phyloP scores from a whole-genome alignment of 1,140 invertebrate genomes.

The Meloidogyne exigua region DNA sequence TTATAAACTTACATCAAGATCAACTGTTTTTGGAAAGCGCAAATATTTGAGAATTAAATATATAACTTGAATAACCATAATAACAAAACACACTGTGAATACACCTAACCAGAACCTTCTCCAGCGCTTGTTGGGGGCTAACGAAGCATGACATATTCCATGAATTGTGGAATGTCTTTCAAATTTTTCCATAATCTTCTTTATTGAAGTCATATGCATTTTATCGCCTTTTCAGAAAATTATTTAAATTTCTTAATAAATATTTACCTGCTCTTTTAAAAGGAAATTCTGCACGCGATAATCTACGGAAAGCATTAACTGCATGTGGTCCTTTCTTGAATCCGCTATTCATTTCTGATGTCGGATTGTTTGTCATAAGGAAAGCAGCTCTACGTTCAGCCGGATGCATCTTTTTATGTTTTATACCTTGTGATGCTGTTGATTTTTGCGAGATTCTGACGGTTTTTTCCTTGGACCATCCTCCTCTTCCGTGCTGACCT shows the following conservation, averaged over 20 bases:
- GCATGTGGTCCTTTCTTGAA: constrained; percentile 35
- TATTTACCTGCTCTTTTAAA: constrained; percentile 47
- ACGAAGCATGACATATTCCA: constrained; percentile 56
- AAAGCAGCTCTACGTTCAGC: constrained; percentile 30
- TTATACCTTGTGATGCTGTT: neutral
- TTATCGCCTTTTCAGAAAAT: neutral
- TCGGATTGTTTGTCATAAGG: constrained; percentile 23
- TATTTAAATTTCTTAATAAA: constrained; percentile 9
- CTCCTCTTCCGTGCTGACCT: neutral
- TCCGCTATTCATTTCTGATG: constrained; percentile 2
- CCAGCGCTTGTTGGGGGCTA: constrained; percentile 46
- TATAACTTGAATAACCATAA: constrained; percentile 55
- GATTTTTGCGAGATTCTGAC: neutral
- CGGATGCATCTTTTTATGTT: constrained; percentile 30
- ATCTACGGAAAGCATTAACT: constrained; percentile 45
- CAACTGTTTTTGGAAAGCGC: constrained; percentile 59
- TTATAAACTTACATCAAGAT: constrained; percentile 54
- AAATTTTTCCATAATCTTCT: constrained; percentile 49
- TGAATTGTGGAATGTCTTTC: constrained; percentile 58
- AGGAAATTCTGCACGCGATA: constrained; percentile 47
- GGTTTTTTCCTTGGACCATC: neutral
- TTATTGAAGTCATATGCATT: constrained; percentile 22
- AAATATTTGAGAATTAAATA: constrained; percentile 55
- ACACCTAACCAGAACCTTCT: constrained; percentile 51
- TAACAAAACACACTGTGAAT: constrained; percentile 51